phyloP scores from a whole-genome alignment of 2,888 invertebrate genomes.

The Cephonodes hylas region DNA sequence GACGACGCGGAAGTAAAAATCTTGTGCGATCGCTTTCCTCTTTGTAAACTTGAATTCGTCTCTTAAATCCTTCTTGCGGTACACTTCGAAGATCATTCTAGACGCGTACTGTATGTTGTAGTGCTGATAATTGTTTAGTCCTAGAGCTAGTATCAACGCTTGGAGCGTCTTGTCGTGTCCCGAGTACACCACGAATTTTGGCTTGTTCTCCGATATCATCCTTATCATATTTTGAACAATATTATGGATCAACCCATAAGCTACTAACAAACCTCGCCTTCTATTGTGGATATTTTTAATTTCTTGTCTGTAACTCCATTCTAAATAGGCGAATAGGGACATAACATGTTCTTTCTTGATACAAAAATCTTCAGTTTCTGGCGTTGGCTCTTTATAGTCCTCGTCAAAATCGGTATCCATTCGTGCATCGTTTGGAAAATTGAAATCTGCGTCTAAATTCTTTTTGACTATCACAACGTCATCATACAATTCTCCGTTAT shows the following conservation, averaged over 20 bases:
- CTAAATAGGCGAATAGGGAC: conserved; percentile 89
- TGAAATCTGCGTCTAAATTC: conserved; percentile 76
- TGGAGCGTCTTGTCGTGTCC: conserved; percentile 96
- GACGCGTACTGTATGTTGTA: conserved; percentile 92
- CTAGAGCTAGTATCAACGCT: conserved; percentile 90
- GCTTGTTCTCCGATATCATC: conserved; percentile 88
- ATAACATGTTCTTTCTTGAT: conserved; percentile 87
- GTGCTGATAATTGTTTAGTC: conserved; percentile 83
- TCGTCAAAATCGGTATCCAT: conserved; percentile 72
- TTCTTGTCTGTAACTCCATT: conserved; percentile 88
- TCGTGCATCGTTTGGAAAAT: conserved; percentile 72
- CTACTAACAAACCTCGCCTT: conserved; percentile 85
- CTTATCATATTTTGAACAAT: conserved; percentile 90
- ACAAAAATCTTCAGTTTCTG: conserved; percentile 75
- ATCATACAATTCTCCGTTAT: conserved; percentile 70
- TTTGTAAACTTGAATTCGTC: conserved; percentile 79
- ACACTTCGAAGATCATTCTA: conserved; percentile 93
- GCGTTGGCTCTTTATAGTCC: conserved; percentile 68
- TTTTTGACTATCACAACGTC: conserved; percentile 76
- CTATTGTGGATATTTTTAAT: conserved; percentile 82
- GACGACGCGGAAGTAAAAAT: conserved; percentile 90
- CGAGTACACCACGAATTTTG: conserved; percentile 90
- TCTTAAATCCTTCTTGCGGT: conserved; percentile 81
- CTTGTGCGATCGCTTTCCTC: conserved; percentile 81
- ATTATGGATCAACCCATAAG: conserved; percentile 91